Evolutionary conservation across 1,140 invertebrate species (phyloP).

Genomic region (Hestina assimilis): DNA sequence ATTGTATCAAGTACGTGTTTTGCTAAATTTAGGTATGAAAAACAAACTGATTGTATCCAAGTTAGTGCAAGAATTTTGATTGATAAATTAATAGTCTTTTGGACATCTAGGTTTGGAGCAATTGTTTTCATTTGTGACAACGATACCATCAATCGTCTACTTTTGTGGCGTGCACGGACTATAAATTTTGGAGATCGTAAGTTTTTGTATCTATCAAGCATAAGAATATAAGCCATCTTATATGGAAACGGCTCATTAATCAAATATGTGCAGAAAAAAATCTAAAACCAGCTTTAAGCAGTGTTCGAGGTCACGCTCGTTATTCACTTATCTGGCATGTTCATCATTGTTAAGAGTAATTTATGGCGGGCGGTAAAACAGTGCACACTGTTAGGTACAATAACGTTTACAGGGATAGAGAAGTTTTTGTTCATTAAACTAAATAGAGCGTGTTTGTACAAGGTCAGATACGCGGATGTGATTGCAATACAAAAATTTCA

Average conservation of each 20-base stretch:
- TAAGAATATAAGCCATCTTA: not conserved
- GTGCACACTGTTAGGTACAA: conserved; percentile 29
- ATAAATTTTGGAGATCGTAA: not conserved
- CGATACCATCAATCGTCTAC: too few relatives aligned
- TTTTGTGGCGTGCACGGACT: too few relatives aligned
- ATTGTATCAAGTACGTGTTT: conserved; percentile 7
- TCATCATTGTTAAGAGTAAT: conserved; percentile 46
- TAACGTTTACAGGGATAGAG: conserved; percentile 34
- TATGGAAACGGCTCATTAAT: conserved; percentile 7
- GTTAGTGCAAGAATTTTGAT: not conserved
- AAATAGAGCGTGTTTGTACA: not conserved
- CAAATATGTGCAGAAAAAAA: conserved; percentile 6
- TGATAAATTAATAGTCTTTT: not conserved
- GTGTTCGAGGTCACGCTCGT: conserved; percentile 41
- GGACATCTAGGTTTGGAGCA: too few relatives aligned
- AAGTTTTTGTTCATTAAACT: not conserved
- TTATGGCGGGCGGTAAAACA: conserved; percentile 41
- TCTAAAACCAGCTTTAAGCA: conserved; percentile 13
- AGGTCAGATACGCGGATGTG: not conserved
- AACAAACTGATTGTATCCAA: not conserved
- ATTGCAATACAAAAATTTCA: not conserved
- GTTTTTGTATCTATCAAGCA: not conserved
- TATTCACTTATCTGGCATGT: conserved; percentile 42
- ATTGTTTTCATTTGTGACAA: too few relatives aligned
- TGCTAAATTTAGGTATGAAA: not conserved